Evolutionary conservation across 2,888 invertebrate genomes (phyloP), one percentile per base, ranked within the genome.

Genomic region (Cylloceria caligata): DNA sequence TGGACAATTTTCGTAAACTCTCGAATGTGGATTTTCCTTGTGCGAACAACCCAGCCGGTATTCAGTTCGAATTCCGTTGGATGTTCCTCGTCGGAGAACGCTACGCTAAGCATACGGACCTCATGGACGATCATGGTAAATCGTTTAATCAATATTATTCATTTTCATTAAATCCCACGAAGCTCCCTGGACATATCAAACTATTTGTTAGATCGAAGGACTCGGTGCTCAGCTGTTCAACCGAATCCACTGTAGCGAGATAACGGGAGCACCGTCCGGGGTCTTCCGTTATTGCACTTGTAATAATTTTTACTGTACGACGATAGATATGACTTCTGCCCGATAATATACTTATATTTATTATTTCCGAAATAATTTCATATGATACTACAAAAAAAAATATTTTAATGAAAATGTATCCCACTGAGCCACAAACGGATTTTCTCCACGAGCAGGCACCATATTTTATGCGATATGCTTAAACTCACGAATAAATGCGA

Each of bases 111-210:
- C 39, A 30, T 42, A 45, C 68, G 60, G 79, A 74, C 62, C 73
- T 74, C 39, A 62, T 27, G 34, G 60, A 67, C 47, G 74, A 80
- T 62, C 57, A 49, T 36, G 68, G 72, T 81, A 72, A 77, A 62
- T 69, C 39, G 60, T 42, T 49, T 49, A 19, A 57, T 68, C 55
- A 30, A 27, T 36, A 57, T 65, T n/a, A 24, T 47, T 27, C 11
- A 13, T 39, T 69, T 52, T 39, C 27, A 49, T 30, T 74, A 6
- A 45, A 27, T 16, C 7, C n/a, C n/a, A n/a, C n/a, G n/a, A n/a
- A n/a, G n/a, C n/a, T n/a, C n/a, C n/a, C n/a, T n/a, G n/a, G n/a
- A n/a, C 36, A 9, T 34, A 60, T 55, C n/a, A 36, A 60, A 16
- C n/a, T 24, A 13, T 45, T 45, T 21, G 24, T 24, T 11, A 62